These are phyloP conservation scores for Pandemis corylana DNA, from an alignment of 2,888 invertebrate genomes.

Conservation along the genomic window DNA sequence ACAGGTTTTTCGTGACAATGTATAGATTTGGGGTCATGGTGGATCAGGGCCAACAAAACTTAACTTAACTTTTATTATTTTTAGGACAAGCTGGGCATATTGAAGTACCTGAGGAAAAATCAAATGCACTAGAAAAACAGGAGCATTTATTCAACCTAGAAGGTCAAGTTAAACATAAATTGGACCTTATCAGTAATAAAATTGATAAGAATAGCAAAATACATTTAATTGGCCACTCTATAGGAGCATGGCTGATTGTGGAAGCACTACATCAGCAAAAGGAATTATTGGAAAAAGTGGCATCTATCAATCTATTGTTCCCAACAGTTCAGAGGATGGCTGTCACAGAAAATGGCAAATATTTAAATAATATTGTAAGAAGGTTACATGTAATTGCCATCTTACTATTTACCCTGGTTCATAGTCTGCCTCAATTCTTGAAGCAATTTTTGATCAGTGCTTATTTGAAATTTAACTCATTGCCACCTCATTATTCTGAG, in stretches of 20 bases:
- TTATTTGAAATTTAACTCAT: slow-evolving; percentile 82
- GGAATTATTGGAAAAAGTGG: slow-evolving; percentile 80
- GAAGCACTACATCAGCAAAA: slow-evolving; percentile 87
- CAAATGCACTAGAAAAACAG: slow-evolving; percentile 81
- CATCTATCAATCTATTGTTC: slow-evolving; percentile 91
- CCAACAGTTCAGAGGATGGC: slow-evolving; percentile 95
- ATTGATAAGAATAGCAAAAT: slow-evolving; percentile 90
- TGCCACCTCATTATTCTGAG: slow-evolving; percentile 79
- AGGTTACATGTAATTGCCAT: slow-evolving; percentile 61
- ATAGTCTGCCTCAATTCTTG: slow-evolving; percentile 81
- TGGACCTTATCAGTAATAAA: slow-evolving; percentile 89
- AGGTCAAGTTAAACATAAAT: slow-evolving; percentile 93
- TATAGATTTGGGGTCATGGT: not conserved
- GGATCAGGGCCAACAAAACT: slow-evolving; percentile 10
- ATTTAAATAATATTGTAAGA: slow-evolving; percentile 86
- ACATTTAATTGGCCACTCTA: slow-evolving; percentile 95
- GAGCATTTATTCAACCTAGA: slow-evolving; percentile 88
- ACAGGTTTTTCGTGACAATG: not conserved
- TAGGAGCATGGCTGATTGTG: slow-evolving; percentile 93
- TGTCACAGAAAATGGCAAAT: slow-evolving; percentile 89
- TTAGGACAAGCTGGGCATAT: slow-evolving; percentile 92
- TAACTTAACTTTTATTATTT: slow-evolving; percentile 44
- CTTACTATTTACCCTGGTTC: slow-evolving; percentile 70
- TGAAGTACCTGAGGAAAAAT: slow-evolving; percentile 70
- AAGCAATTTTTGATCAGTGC: slow-evolving; percentile 79